Percentiles rank a stretch among this genome's conserved stretches.
Conservation (phyloP, 2,113 vertebrate species). For the Dinomys branickii region DNA sequence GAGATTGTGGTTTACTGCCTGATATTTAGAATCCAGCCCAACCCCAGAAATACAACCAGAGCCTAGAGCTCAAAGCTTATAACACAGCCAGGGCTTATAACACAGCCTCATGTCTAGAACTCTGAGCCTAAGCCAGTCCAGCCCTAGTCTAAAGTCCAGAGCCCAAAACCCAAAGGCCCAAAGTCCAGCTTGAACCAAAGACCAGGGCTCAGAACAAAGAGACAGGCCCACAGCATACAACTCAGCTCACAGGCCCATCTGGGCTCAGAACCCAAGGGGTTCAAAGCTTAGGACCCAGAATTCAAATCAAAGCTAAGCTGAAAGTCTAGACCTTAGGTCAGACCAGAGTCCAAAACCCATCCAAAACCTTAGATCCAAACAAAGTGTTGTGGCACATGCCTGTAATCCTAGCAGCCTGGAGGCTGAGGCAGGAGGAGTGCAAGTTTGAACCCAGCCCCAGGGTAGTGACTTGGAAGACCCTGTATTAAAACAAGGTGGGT, state of each 20-base stretch:
- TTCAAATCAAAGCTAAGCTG: background rate
- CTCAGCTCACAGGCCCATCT: background rate
- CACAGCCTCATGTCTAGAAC: background rate
- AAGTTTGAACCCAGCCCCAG: background rate
- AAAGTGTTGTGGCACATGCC: background rate
- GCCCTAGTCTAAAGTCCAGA: slow-evolving; percentile 28
- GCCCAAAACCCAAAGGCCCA: background rate
- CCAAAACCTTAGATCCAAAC: background rate
- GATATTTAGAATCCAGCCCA: slow-evolving; percentile 5
- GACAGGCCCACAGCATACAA: background rate
- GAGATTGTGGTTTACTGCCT: background rate
- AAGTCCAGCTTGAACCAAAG: background rate
- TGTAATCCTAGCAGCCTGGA: background rate
- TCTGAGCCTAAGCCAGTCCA: background rate
- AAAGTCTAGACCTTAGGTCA: background rate
- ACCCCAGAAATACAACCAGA: background rate
- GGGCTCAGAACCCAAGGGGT: background rate
- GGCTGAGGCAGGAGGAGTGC: background rate
- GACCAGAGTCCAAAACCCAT: background rate
- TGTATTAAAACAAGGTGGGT: background rate
- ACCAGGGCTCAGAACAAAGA: slow-evolving; percentile 1
- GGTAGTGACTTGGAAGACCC: background rate
- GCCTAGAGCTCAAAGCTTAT: background rate
- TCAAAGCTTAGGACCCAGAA: background rate
- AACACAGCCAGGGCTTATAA: background rate